Evolutionary conservation across 2,888 invertebrate genomes (phyloP).

Genomic region (Luperina nickerlii): DNA sequence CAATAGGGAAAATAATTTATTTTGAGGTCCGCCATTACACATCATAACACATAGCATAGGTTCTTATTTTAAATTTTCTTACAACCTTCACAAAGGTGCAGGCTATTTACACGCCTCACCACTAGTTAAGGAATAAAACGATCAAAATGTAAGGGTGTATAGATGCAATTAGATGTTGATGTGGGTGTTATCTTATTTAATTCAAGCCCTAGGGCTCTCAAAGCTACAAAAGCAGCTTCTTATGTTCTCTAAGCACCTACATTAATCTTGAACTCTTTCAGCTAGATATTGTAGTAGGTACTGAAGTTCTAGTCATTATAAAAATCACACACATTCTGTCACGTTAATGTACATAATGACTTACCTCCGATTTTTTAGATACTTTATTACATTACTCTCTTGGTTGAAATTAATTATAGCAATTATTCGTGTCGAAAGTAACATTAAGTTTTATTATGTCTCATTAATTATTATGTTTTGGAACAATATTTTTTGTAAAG

Average conservation of each 20-base stretch:
- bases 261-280: conserved; percentile 12
- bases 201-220: neutral
- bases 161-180: neutral
- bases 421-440: conserved; percentile 18
- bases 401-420: conserved; percentile 21
- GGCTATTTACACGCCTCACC: too few relatives aligned
- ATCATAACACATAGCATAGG: too few relatives aligned
- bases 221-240: neutral
- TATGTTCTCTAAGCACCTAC: neutral
- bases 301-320: conserved; percentile 11
- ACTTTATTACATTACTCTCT: neutral
- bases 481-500: neutral
- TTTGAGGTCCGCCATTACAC: too few relatives aligned
- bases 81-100: too few relatives aligned
- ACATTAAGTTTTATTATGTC: neutral
- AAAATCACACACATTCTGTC: conserved; percentile 33
- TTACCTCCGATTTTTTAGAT: conserved; percentile 6
- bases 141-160: too few relatives aligned
- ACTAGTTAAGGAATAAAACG: too few relatives aligned
- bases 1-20: too few relatives aligned
- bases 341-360: conserved; percentile 39
- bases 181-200: neutral
- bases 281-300: neutral
- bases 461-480: conserved; percentile 1
- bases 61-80: too few relatives aligned